Evolutionary conservation across 1,140 invertebrate genomes (phyloP), one percentile per base, ranked within the genome.

Genomic region (Ips typographus): DNA sequence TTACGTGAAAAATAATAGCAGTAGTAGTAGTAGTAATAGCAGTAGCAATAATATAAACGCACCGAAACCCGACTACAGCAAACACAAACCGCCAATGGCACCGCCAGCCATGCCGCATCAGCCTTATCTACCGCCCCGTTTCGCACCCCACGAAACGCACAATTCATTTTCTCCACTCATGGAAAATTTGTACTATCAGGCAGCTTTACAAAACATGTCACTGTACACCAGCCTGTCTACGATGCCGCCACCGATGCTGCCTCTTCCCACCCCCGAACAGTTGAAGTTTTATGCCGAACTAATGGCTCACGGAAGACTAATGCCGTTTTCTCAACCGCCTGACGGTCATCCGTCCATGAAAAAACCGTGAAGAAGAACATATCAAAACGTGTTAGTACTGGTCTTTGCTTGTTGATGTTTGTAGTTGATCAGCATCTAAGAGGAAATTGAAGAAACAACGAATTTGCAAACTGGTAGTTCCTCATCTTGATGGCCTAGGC

Each of bases 201-300:
- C 73, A 8, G 74, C 71, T 40, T 67, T 76, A 44, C 77, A 75
- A 70, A 76, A 64, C 56, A 72, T 76, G 37, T 22, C 22, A 22
- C 22, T 22, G 22, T 78, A 77, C 51, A 69, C 72, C 47, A 71
- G 67, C 53, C 39, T 70, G 2, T 62, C 66, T 4, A 49, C 60
- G 38, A 64, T 72, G 39, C 44, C 72, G 22, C 68, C 72, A 22
- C 73, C 74, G 7, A 65, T 81, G 51, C 58, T 76, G 51, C 72
- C 75, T 7, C 66, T 77, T 8, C 74, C 78, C 7, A 72, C 75
- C n/a, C 72, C 76, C 5, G 79, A 82, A 41, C 80, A 81, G 52
- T 71, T 82, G 37, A 79, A 81, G 60, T 74, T 83, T n/a, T 83
- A 83, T 70, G 81, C 80, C 51, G 81, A 83, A 58, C 68, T 83